Conservation (phyloP, 2,113 vertebrate species). For the Bujurquina vittata region DNA sequence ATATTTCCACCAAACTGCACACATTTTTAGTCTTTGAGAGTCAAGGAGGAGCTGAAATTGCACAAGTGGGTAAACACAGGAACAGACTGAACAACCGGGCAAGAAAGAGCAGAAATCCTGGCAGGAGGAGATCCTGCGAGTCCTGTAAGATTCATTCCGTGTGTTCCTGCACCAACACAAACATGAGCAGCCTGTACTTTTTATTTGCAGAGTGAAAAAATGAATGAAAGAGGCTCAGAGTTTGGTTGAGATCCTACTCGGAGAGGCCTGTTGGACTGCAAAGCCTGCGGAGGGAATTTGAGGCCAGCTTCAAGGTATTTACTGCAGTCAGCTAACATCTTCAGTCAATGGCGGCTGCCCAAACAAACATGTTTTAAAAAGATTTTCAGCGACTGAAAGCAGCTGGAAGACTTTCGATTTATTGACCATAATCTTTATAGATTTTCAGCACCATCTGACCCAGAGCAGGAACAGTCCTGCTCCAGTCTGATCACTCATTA, state of each 20-base stretch:
- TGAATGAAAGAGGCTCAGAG: neutral
- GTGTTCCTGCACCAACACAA: neutral
- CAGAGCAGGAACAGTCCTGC: neutral
- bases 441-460: neutral
- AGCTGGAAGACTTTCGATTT: neutral
- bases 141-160: neutral
- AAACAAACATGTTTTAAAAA: neutral
- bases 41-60: neutral
- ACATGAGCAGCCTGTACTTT: neutral
- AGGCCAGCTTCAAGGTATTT: neutral
- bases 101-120: constrained; percentile 3
- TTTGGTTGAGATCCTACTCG: neutral
- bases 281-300: neutral
- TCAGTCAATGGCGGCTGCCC: neutral
- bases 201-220: neutral
- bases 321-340: neutral
- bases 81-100: constrained; percentile 2
- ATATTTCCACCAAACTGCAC: neutral
- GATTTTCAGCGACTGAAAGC: neutral
- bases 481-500: neutral
- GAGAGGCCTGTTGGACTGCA: neutral
- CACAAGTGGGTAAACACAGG: neutral
- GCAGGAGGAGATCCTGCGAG: neutral
- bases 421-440: neutral
- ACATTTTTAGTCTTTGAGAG: neutral